Evolutionary conservation across 2,113 vertebrate species (phyloP).

Genomic region (Hippocampus mohnikei): DNA sequence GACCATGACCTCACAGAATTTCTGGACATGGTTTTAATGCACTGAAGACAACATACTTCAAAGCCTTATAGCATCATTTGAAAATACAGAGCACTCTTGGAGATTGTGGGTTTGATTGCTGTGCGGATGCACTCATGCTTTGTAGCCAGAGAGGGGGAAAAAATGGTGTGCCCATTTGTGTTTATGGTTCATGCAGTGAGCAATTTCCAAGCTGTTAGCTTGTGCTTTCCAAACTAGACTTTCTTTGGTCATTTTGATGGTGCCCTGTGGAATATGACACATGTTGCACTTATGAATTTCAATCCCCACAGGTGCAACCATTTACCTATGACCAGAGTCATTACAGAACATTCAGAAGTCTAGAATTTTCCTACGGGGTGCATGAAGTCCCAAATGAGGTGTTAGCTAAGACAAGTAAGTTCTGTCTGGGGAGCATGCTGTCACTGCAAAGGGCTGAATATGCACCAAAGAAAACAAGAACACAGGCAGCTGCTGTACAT

Average conservation of each 20-base stretch:
- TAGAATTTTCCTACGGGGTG: slow-evolving; percentile 12
- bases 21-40: slow-evolving; percentile 42
- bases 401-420: slow-evolving; percentile 20
- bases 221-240: slow-evolving; percentile 12
- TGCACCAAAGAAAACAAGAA: slow-evolving; percentile 10
- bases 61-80: slow-evolving; percentile 49
- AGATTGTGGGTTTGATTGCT: slow-evolving; percentile 23
- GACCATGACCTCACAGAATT: slow-evolving; percentile 14
- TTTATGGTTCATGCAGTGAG: slow-evolving; percentile 37
- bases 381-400: slow-evolving; percentile 24
- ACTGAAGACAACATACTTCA: slow-evolving; percentile 70
- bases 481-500: not conserved
- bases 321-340: slow-evolving; percentile 26
- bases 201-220: slow-evolving; percentile 28
- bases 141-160: slow-evolving; percentile 1
- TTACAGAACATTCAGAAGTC: slow-evolving; percentile 25
- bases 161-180: slow-evolving; percentile 8
- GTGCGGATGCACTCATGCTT: slow-evolving; percentile 20
- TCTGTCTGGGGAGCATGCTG: slow-evolving; percentile 20
- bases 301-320: slow-evolving; percentile 26
- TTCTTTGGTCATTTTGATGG: slow-evolving; percentile 37
- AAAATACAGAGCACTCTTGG: not conserved
- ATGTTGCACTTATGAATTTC: slow-evolving; percentile 21
- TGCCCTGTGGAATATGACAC: slow-evolving; percentile 18
- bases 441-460: slow-evolving; percentile 21